Conservation (phyloP, 2,797 vertebrate genomes). For the Vireo griseus region DNA sequence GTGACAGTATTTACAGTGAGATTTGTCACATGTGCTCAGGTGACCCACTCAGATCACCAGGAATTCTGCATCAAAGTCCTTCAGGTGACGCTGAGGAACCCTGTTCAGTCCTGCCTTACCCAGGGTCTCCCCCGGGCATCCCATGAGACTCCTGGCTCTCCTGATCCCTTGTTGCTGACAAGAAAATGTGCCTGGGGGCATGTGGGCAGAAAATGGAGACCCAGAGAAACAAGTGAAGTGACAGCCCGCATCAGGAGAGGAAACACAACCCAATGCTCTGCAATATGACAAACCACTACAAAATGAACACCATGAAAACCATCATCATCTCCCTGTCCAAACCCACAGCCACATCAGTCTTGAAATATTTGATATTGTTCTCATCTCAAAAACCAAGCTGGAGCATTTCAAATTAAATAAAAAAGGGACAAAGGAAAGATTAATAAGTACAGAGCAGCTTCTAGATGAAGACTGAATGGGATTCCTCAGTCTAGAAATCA, state of each 20-base stretch:
- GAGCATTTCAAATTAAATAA: neutral
- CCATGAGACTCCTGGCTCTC: neutral
- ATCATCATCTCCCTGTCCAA: neutral
- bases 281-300: neutral
- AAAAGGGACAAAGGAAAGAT: neutral
- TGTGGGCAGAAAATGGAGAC: neutral
- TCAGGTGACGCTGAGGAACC: neutral
- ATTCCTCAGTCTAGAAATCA: neutral
- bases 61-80: neutral
- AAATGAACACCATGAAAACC: neutral
- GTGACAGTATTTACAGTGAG: neutral
- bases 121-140: neutral
- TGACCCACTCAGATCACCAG: neutral
- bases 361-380: neutral
- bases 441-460: neutral
- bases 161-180: neutral
- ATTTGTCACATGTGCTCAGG: neutral
- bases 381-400: neutral
- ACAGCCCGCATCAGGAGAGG: neutral
- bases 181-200: neutral
- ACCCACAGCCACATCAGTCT: rapidly evolving
- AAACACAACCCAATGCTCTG: neutral
- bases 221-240: neutral
- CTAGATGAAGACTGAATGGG: neutral
- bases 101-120: neutral